Conservation (phyloP, 2,113 vertebrate genomes). For the Geothlypis trichas region DNA sequence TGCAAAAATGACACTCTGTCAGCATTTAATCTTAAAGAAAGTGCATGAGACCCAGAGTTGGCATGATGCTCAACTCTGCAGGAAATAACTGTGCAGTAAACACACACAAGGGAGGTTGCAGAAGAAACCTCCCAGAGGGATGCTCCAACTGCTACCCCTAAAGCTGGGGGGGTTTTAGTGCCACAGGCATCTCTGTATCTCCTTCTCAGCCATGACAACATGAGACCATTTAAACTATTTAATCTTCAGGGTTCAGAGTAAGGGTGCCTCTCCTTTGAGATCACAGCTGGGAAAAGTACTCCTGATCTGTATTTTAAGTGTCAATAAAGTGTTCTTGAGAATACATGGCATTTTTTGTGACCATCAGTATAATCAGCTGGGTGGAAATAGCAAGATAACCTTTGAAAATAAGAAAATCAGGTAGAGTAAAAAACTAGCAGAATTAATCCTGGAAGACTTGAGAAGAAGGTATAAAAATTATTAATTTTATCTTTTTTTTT, state of each 20-base stretch:
- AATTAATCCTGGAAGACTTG: not conserved
- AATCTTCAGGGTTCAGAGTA: not conserved
- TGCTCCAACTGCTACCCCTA: not conserved
- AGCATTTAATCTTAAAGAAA: not conserved
- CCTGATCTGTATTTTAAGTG: not conserved
- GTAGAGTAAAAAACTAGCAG: not conserved
- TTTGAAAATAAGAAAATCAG: not conserved
- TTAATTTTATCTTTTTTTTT: not conserved
- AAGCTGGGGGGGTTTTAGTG: not conserved
- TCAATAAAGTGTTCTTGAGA: not conserved
- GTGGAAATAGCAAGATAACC: not conserved
- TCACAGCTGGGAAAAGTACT: not conserved
- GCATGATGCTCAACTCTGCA: not conserved
- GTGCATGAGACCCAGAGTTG: not conserved
- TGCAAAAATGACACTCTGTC: not conserved
- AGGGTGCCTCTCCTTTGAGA: not conserved
- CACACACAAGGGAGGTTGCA: not conserved
- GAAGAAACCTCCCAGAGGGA: not conserved
- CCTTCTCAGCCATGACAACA: not conserved
- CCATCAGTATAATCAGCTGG: not conserved
- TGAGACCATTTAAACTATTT: not conserved
- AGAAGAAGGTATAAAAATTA: not conserved
- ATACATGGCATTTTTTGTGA: not conserved
- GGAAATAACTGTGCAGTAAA: not conserved
- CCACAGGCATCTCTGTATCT: not conserved